A percentile compares a stretch with the other conserved stretches of the same genome.
phyloP scores from a whole-genome alignment of 2,888 invertebrate genomes.

The Rugalucina vietnamica region DNA sequence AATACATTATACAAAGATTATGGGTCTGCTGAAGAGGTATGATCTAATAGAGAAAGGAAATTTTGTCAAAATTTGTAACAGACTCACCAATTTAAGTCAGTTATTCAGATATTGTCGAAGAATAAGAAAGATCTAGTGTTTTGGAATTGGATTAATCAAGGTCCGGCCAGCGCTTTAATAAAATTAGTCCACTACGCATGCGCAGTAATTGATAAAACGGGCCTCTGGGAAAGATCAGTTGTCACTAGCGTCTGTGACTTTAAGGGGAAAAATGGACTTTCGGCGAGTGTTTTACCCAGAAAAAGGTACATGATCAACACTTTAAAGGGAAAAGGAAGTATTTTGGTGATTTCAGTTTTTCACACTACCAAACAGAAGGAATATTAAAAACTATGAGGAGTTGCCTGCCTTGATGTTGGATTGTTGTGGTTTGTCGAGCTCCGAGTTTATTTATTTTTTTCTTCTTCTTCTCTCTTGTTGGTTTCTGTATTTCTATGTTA shows the following conservation, averaged over 20 bases:
- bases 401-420: too few species aligned
- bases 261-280: too few species aligned
- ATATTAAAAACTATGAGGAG: too few species aligned
- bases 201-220: constrained; percentile 62
- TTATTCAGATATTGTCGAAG: constrained; percentile 71
- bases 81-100: constrained; percentile 73
- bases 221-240: constrained; percentile 69
- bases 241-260: constrained; percentile 66
- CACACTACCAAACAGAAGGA: too few species aligned
- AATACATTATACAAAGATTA: constrained; percentile 73
- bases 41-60: constrained; percentile 73
- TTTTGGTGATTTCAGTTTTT: too few species aligned
- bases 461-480: too few species aligned
- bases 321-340: too few species aligned
- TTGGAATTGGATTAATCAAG: constrained; percentile 75
- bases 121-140: constrained; percentile 73
- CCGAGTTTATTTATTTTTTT: too few species aligned
- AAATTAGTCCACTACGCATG: constrained; percentile 68
- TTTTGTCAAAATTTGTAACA: constrained; percentile 76
- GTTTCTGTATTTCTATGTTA: too few species aligned
- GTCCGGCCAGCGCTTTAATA: constrained; percentile 69
- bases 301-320: too few species aligned
- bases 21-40: constrained; percentile 72
- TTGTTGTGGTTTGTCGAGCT: too few species aligned
- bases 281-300: too few species aligned